Evolutionary conservation across 2,113 vertebrate genomes (phyloP).

Genomic region (Anoura caudifer): DNA sequence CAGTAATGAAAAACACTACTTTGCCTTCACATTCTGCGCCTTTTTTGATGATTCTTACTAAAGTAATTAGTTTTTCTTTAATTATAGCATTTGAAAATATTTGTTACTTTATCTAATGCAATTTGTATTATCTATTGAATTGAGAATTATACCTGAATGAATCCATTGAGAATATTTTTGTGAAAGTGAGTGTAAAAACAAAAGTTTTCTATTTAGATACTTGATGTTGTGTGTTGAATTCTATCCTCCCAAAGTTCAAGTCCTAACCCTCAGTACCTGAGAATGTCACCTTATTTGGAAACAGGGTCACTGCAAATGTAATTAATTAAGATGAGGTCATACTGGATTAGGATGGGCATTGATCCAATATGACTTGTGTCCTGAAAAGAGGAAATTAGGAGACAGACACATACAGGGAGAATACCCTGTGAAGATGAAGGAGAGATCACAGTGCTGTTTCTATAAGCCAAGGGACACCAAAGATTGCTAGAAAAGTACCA

Average conservation of each 20-base stretch:
- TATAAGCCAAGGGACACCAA: neutral
- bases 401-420: neutral
- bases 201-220: conserved; percentile 6
- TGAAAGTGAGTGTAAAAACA: neutral
- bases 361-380: neutral
- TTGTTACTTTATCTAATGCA: neutral
- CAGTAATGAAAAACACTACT: neutral
- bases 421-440: neutral
- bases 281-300: neutral
- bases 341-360: neutral
- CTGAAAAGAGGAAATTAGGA: neutral
- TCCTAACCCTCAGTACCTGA: neutral
- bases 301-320: neutral
- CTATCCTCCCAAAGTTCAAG: neutral
- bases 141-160: neutral
- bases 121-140: neutral
- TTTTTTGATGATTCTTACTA: neutral
- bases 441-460: neutral
- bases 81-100: neutral
- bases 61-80: neutral
- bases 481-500: neutral
- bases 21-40: neutral
- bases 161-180: neutral
- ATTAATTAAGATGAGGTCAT: neutral
- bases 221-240: neutral